phyloP scores from a whole-genome alignment of 1,140 invertebrate species.

The Caerostris darwini region DNA sequence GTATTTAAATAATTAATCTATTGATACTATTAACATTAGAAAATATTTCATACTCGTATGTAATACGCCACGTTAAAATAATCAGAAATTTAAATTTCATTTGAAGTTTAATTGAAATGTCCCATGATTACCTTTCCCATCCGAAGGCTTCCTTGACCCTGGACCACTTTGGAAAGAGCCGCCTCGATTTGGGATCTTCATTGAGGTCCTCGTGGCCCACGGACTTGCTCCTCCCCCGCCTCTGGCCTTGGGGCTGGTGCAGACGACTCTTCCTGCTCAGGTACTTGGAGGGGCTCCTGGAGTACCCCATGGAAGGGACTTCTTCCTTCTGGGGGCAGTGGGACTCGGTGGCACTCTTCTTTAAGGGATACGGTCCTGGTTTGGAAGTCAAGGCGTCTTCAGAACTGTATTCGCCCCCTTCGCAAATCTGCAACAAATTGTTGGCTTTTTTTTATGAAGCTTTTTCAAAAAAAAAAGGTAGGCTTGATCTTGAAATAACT shows the following conservation, averaged over 20 bases:
- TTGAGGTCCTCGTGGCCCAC: slow-evolving; percentile 73
- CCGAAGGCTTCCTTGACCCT: slow-evolving; percentile 77
- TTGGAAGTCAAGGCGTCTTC: slow-evolving; percentile 25
- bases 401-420: slow-evolving; percentile 26
- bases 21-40: background rate
- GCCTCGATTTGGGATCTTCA: slow-evolving; percentile 61
- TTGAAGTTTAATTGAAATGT: too few species aligned
- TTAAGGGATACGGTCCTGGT: background rate
- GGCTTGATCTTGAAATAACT: too few species aligned
- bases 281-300: slow-evolving; percentile 42
- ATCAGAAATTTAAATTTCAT: too few species aligned
- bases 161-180: slow-evolving; percentile 76
- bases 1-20: background rate
- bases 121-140: slow-evolving; percentile 67
- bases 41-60: background rate
- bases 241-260: background rate
- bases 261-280: slow-evolving; percentile 26
- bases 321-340: slow-evolving; percentile 30
- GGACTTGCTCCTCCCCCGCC: slow-evolving; percentile 73
- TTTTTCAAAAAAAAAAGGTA: too few species aligned
- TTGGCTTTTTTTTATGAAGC: too few species aligned
- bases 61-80: background rate
- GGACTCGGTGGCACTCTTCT: slow-evolving; percentile 69
- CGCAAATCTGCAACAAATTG: slow-evolving; percentile 44
- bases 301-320: background rate